Evolutionary conservation across 2,113 vertebrate species (phyloP).

Genomic region (Vanacampus margaritifer): DNA sequence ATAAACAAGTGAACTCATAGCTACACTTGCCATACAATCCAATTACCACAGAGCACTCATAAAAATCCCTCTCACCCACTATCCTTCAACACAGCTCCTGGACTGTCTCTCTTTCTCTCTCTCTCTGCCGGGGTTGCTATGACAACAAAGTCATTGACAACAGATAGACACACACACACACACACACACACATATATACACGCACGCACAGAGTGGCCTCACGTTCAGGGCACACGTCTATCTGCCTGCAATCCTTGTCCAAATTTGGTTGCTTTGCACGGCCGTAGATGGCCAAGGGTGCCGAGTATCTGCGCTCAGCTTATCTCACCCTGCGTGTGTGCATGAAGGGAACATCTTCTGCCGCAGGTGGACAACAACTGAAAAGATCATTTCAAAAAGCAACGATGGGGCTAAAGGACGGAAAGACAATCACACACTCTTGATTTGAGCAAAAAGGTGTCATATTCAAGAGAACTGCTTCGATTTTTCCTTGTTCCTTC

Average conservation of each 20-base stretch:
- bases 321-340: slow-evolving; percentile 59
- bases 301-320: slow-evolving; percentile 61
- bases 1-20: background rate
- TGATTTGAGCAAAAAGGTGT: background rate
- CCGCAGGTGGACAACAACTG: slow-evolving; percentile 16
- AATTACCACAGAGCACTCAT: slow-evolving; percentile 8
- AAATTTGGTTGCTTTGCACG: slow-evolving; percentile 83
- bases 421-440: too few relatives aligned
- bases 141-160: slow-evolving; percentile 53
- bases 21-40: slow-evolving; percentile 2
- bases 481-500: background rate
- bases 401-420: background rate
- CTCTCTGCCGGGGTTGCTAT: slow-evolving; percentile 58
- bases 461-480: background rate
- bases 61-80: slow-evolving; percentile 8
- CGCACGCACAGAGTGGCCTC: slow-evolving; percentile 58
- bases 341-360: slow-evolving; percentile 25
- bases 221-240: slow-evolving; percentile 83
- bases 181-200: slow-evolving; percentile 19
- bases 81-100: slow-evolving; percentile 17
- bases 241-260: slow-evolving; percentile 84
- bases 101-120: slow-evolving; percentile 18
- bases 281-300: slow-evolving; percentile 71
- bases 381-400: background rate
- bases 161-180: slow-evolving; percentile 51